Evolutionary conservation across 1,140 invertebrate species (phyloP).

Genomic region (Brachionus koreanus): DNA sequence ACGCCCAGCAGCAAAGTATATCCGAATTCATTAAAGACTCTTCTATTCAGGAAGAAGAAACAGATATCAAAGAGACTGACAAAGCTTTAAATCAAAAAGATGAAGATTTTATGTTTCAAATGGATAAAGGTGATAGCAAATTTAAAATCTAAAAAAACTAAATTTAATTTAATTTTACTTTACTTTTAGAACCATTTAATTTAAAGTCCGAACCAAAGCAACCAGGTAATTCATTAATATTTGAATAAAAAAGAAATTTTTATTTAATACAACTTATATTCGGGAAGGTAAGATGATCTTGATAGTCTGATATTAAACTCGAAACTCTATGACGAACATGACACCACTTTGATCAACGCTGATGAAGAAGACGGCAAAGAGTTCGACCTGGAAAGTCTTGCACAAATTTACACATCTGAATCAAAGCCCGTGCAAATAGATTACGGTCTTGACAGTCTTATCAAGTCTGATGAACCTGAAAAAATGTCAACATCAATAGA

Average conservation of each 20-base stretch:
- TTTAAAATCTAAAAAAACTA: neutral
- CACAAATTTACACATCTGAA: neutral
- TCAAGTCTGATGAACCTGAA: neutral
- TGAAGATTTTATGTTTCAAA: slow-evolving; percentile 44
- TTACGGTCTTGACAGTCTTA: neutral
- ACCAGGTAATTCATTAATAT: neutral
- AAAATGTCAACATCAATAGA: slow-evolving; percentile 37
- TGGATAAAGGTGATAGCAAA: slow-evolving; percentile 19
- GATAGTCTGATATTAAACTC: slow-evolving; percentile 26
- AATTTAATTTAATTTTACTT: neutral
- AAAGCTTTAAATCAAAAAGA: neutral
- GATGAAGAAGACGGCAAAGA: slow-evolving; percentile 31
- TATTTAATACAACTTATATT: slow-evolving; percentile 28
- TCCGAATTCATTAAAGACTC: slow-evolving; percentile 33
- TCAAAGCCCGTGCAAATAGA: neutral
- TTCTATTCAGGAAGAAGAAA: slow-evolving; percentile 14
- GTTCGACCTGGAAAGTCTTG: slow-evolving; percentile 21
- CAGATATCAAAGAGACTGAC: neutral
- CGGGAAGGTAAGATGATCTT: slow-evolving; percentile 45
- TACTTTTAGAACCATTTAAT: neutral
- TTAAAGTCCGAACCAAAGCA: neutral
- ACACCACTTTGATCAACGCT: neutral
- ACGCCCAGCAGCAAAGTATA: neutral
- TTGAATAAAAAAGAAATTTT: neutral
- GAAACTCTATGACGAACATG: neutral